Evolutionary conservation across 2,797 vertebrate genomes (phyloP).

Genomic region (Macropodus opercularis): DNA sequence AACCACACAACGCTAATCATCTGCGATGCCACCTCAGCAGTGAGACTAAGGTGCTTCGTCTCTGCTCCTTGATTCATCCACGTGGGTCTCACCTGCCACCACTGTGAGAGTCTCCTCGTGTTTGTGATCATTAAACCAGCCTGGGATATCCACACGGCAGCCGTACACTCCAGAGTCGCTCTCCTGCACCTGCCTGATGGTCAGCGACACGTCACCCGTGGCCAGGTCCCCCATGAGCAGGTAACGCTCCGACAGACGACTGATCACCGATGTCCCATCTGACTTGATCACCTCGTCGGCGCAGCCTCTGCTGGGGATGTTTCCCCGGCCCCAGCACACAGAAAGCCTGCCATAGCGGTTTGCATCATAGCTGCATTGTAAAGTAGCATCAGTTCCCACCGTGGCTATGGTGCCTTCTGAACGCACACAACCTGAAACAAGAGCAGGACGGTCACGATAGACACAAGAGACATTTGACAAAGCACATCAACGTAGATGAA

Average conservation of each 20-base stretch:
- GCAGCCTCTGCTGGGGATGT: constrained; percentile 74
- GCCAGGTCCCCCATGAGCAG: constrained; percentile 63
- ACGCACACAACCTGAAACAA: constrained; percentile 37
- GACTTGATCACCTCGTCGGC: constrained; percentile 67
- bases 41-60: no score
- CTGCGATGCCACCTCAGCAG: no score
- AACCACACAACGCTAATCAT: background rate
- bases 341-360: constrained; percentile 53
- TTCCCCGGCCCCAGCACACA: constrained; percentile 84
- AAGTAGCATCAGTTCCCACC: constrained; percentile 72
- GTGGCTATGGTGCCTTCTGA: constrained; percentile 30
- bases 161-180: constrained; percentile 84
- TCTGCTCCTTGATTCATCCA: background rate
- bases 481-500: background rate
- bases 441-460: background rate
- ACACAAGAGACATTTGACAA: background rate
- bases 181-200: constrained; percentile 69
- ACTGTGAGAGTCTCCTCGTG: constrained; percentile 67
- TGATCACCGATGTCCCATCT: constrained; percentile 66
- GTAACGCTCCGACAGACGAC: constrained; percentile 71
- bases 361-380: constrained; percentile 79
- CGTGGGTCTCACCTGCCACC: constrained; percentile 70
- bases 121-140: constrained; percentile 82
- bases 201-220: constrained; percentile 82
- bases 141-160: constrained; percentile 83